Evolutionary conservation across 2,888 invertebrate genomes (phyloP).

Genomic region (Cheilosia variabilis): DNA sequence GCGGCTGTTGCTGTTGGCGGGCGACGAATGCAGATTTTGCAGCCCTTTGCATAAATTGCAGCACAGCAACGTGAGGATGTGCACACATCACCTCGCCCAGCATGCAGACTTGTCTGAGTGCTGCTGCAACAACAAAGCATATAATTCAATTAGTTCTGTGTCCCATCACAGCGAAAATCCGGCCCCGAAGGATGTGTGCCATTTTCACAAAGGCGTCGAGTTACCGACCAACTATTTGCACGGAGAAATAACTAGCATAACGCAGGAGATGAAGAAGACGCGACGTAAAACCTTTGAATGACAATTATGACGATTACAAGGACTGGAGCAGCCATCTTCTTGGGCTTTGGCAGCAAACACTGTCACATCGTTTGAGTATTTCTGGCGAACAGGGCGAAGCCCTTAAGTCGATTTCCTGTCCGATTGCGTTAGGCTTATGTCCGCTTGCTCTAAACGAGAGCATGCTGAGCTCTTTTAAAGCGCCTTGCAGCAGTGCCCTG

Average conservation of each 20-base stretch:
- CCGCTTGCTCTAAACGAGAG: constrained; percentile 76
- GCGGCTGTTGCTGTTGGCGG: constrained; percentile 36
- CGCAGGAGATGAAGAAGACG: constrained; percentile 29
- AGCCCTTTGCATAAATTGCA: constrained; percentile 71
- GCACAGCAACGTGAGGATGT: constrained; percentile 68
- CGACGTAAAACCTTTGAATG: constrained; percentile 60
- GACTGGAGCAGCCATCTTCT: constrained; percentile 32
- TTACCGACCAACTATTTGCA: constrained; percentile 23
- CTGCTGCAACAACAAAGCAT: constrained; percentile 68
- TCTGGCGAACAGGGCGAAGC: constrained; percentile 23
- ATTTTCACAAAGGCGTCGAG: constrained; percentile 58
- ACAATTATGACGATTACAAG: constrained; percentile 74
- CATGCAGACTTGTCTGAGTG: constrained; percentile 62
- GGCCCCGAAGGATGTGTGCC: constrained; percentile 66
- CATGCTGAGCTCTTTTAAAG: constrained; percentile 75
- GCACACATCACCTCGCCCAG: constrained; percentile 72
- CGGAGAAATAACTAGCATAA: constrained; percentile 44
- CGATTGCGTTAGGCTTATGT: constrained; percentile 65
- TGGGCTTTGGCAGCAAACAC: not conserved
- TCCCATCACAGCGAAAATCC: constrained; percentile 46
- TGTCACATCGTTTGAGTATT: constrained; percentile 28
- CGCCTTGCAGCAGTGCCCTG: constrained; percentile 74
- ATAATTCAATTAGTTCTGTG: constrained; percentile 74
- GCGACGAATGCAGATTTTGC: constrained; percentile 61
- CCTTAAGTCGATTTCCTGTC: constrained; percentile 69